phyloP scores from a whole-genome alignment of 2,888 invertebrate genomes.

The Maniola hyperantus region DNA sequence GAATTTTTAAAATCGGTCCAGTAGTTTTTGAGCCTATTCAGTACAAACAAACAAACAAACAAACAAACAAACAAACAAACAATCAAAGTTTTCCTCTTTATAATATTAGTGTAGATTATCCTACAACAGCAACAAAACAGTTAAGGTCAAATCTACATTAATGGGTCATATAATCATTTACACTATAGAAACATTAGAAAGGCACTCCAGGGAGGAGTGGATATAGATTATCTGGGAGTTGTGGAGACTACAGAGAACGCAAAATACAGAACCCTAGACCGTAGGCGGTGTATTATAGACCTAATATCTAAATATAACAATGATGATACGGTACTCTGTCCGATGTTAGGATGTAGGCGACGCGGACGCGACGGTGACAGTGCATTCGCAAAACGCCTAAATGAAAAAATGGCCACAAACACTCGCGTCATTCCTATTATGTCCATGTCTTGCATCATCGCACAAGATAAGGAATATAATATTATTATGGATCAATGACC shows the following conservation, averaged over 20 bases:
- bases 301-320: conserved; percentile 11
- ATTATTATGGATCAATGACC: not conserved
- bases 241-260: not conserved
- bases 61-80: no score
- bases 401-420: not conserved
- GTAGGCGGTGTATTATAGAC: not conserved
- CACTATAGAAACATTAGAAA: no score
- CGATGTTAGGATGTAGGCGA: not conserved
- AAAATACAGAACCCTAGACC: not conserved
- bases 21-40: no score
- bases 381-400: conserved; percentile 6
- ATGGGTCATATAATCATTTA: no score
- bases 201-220: not conserved
- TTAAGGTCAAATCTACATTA: no score
- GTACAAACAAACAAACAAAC: no score
- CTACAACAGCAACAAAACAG: no score
- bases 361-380: conserved; percentile 2
- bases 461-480: not conserved
- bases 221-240: no score
- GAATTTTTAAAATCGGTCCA: no score
- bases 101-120: no score
- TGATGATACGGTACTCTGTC: conserved; percentile 13
- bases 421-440: not conserved
- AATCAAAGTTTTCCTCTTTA: no score
- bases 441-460: not conserved